phyloP scores from a whole-genome alignment of 2,797 vertebrate species.

The Liasis olivaceus region DNA sequence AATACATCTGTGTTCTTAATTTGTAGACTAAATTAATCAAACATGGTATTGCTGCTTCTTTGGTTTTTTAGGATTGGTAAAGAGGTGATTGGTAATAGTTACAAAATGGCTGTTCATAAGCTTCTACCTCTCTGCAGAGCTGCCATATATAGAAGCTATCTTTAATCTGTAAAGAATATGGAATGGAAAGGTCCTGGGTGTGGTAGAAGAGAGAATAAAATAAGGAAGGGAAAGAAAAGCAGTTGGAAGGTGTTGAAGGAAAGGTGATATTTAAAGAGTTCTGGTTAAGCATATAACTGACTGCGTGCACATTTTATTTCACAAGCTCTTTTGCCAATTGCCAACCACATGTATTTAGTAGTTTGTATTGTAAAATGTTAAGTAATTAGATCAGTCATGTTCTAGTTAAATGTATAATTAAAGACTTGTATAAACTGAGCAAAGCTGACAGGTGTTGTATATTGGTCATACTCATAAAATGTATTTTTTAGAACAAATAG shows the following conservation, averaged over 20 bases:
- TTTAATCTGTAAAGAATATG: constrained; percentile 20
- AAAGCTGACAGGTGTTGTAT: constrained; percentile 73
- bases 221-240: constrained; percentile 13
- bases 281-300: background rate
- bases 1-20: background rate
- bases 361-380: constrained; percentile 70
- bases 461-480: constrained; percentile 67
- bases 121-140: background rate
- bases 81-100: background rate
- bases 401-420: constrained; percentile 76
- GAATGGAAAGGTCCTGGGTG: background rate
- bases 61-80: background rate
- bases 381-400: constrained; percentile 76
- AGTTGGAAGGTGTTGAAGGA: constrained; percentile 8
- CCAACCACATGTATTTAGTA: constrained; percentile 70
- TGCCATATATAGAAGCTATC: background rate
- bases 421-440: constrained; percentile 73
- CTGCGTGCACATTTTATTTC: constrained; percentile 33
- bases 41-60: background rate
- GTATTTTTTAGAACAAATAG: background rate
- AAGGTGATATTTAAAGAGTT: constrained; percentile 38
- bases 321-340: constrained; percentile 51
- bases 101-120: background rate
- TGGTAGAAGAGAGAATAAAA: background rate
- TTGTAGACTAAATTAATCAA: background rate